These are phyloP conservation scores for Dynastes grantii DNA, from an alignment of 2,888 invertebrate genomes.

Conservation along the genomic window DNA sequence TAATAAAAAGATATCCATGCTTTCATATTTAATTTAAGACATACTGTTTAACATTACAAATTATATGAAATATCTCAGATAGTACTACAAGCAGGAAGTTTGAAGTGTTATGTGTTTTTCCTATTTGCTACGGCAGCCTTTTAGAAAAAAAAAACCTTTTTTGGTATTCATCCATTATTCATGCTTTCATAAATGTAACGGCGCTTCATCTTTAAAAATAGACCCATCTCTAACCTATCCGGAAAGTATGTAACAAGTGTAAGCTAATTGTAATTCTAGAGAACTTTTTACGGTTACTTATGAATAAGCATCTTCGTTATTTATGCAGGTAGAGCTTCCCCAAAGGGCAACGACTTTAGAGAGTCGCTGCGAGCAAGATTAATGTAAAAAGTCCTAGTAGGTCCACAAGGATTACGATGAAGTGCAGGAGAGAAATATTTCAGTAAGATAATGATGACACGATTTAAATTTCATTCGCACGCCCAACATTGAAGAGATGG, in stretches of 20 bases:
- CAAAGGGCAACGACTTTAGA: conserved; percentile 17
- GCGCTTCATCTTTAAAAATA: neutral
- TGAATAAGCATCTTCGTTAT: neutral
- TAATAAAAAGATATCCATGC: too few relatives aligned
- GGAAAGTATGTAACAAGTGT: neutral
- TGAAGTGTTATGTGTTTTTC: too few relatives aligned
- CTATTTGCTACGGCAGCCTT: too few relatives aligned
- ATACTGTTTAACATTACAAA: too few relatives aligned
- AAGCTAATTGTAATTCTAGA: conserved; percentile 4
- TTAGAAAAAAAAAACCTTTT: too few relatives aligned
- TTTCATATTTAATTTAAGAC: too few relatives aligned
- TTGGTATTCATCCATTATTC: too few relatives aligned
- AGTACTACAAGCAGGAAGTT: too few relatives aligned
- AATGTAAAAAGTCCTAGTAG: conserved; percentile 19
- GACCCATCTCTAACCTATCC: neutral
- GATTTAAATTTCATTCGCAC: conserved; percentile 17
- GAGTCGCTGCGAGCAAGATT: conserved; percentile 23
- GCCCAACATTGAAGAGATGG: neutral
- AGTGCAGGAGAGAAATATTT: neutral
- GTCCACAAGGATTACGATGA: conserved; percentile 4
- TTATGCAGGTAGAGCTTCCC: conserved; percentile 12
- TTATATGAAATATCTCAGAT: too few relatives aligned
- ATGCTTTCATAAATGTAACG: neutral
- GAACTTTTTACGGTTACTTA: neutral
- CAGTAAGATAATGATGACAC: neutral